Percentiles rank a stretch among this genome's conserved stretches.
Evolutionary conservation across 2,797 vertebrate genomes (phyloP).

Genomic region (Crocidura indochinensis): DNA sequence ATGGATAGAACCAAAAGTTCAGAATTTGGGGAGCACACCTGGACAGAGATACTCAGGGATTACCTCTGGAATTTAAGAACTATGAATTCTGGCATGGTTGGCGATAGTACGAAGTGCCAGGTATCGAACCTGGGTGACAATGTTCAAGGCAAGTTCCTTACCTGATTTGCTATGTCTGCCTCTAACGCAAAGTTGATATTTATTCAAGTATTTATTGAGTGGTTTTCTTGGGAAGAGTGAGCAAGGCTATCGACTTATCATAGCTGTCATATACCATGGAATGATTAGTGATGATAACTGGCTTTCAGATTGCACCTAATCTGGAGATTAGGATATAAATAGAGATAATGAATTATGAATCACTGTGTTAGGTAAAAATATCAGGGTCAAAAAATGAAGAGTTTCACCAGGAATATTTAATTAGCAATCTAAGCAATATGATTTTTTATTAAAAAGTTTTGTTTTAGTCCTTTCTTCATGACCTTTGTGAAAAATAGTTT

Average conservation of each 20-base stretch:
- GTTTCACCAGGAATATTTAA: not conserved
- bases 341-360: constrained; percentile 10
- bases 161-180: too few species aligned
- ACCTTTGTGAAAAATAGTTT: not conserved
- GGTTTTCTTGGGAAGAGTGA: not conserved
- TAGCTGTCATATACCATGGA: too few species aligned
- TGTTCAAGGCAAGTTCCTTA: too few species aligned
- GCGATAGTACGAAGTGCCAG: too few species aligned
- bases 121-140: too few species aligned
- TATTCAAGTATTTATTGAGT: too few species aligned
- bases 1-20: not conserved
- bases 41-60: too few species aligned
- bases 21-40: too few species aligned
- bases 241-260: too few species aligned
- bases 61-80: too few species aligned
- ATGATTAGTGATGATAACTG: too few species aligned
- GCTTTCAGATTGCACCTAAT: not conserved
- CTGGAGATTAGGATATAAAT: not conserved
- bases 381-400: constrained; percentile 17
- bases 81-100: too few species aligned
- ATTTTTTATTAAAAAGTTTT: not conserved
- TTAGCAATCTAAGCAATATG: constrained; percentile 50
- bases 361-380: not conserved
- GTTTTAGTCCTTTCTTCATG: not conserved
- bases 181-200: not conserved